A percentile compares a stretch with the other conserved stretches of the same genome.
Conservation (phyloP, 2,113 vertebrate genomes). For the Nestor notabilis region DNA sequence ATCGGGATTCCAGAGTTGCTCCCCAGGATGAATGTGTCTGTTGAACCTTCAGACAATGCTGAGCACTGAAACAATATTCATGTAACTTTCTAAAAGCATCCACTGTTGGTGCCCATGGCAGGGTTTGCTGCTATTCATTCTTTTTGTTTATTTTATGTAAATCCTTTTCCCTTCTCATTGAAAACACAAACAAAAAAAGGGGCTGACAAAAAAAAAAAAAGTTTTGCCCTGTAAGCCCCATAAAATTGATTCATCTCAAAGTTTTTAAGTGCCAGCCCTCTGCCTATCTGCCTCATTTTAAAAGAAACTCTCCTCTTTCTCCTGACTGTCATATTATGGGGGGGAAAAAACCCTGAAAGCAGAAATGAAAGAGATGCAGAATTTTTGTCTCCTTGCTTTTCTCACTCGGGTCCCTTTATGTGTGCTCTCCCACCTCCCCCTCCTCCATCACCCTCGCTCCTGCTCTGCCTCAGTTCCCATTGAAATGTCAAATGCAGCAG, state of each 20-base stretch:
- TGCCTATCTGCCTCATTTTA: not conserved
- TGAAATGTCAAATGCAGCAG: slow-evolving; percentile 82
- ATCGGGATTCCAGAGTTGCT: not conserved
- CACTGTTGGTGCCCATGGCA: slow-evolving; percentile 41
- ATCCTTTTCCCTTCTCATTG: slow-evolving; percentile 44
- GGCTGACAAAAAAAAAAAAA: not conserved
- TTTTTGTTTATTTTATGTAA: slow-evolving; percentile 67
- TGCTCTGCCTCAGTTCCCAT: slow-evolving; percentile 71
- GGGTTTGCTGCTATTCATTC: slow-evolving; percentile 47
- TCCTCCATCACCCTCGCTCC: slow-evolving; percentile 9
- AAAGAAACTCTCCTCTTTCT: slow-evolving; percentile 25
- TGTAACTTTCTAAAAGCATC: slow-evolving; percentile 50
- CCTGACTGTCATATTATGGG: slow-evolving; percentile 35
- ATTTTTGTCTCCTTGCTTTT: slow-evolving; percentile 54
- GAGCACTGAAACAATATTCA: slow-evolving; percentile 12
- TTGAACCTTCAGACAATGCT: slow-evolving; percentile 14
- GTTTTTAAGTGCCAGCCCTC: not conserved
- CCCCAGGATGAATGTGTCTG: slow-evolving; percentile 27
- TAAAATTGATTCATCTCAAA: slow-evolving; percentile 15
- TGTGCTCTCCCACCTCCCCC: not conserved
- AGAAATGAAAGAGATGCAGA: slow-evolving; percentile 65
- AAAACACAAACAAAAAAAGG: slow-evolving; percentile 27
- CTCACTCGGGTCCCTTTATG: slow-evolving; percentile 5
- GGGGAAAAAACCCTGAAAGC: not conserved
- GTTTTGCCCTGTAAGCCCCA: not conserved